phyloP scores from a whole-genome alignment of 2,113 vertebrate species.

The Hippolais icterina region DNA sequence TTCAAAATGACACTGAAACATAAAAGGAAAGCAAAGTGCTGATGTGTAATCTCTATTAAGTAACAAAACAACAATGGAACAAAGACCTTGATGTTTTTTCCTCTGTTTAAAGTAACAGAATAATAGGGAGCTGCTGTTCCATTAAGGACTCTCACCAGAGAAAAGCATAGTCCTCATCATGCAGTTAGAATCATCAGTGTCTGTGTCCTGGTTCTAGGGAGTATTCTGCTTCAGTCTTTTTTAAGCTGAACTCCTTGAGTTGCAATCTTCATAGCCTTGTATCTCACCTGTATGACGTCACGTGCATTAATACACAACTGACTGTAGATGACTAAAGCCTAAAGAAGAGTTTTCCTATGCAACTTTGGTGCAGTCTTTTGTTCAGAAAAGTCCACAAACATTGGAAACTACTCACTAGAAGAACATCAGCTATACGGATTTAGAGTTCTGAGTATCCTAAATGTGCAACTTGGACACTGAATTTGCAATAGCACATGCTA shows the following conservation, averaged over 20 bases:
- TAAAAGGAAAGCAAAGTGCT: neutral
- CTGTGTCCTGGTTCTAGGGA: neutral
- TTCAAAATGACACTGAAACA: neutral
- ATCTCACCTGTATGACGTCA: neutral
- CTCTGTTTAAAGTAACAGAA: neutral
- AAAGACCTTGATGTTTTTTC: neutral
- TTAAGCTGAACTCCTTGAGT: neutral
- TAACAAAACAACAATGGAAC: neutral
- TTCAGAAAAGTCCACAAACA: neutral
- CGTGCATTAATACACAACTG: neutral
- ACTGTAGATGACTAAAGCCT: neutral
- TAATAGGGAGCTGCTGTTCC: neutral
- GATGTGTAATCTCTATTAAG: neutral
- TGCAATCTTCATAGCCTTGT: neutral
- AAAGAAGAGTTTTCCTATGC: neutral
- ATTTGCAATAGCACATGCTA: neutral
- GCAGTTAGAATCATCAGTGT: neutral
- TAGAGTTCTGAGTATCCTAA: neutral
- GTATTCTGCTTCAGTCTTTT: neutral
- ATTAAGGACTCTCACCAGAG: neutral
- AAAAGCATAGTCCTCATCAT: neutral
- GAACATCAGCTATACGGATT: neutral
- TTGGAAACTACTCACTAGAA: neutral
- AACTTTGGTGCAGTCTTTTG: neutral
- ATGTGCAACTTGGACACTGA: neutral